Base-by-base conservation (phyloP, 35 echinoderm and acorn worm species). In the Acanthaster planci region DNA sequence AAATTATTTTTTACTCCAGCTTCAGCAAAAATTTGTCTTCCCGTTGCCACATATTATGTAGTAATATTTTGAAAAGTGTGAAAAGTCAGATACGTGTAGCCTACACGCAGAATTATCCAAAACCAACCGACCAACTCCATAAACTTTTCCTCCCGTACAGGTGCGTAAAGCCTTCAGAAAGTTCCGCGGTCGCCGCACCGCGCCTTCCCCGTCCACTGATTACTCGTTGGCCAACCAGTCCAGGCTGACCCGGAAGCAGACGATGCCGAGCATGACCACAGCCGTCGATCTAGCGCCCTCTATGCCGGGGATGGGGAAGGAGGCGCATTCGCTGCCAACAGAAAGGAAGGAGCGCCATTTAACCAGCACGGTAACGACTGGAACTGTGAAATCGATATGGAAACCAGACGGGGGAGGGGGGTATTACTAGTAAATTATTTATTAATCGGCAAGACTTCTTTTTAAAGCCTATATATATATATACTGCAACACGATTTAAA, bases 161-260 rank as follows among this genome's bases (percentile, higher is more conserved):
- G 64, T 72, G 1, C 23, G 34, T 26, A 72, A 72, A 72, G 64
- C 64, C 34, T 31, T 72, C 64, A 72, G 30, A 26, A 72, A 29
- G 34, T 34, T 26, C 0, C 64, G 64, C 14, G 64, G 64, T 72
- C 64, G 64, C 34, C 64, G 64, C 64, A 21, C 64, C 30, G 64
- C 34, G 19, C 34, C 64, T 1, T 35, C 64, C 14, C 34, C 64
- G 1, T 31, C 7, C 30, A 72, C 64, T 10, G 64, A 72, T 29
- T 72, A 29, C 64, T 72, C 64, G 22, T 19, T 29, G 1, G 64
- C 30, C 64, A 26, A 72, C 23, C 64, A n/a, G 3, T 72, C 64
- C 26, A 72, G 64, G 30, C 64, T 72, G 2, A 72, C 64, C 64
- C 64, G 64, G 30, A 72, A 72, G 26, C 64, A 72, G 1, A 72